These are phyloP conservation scores for Nineta flava DNA, from an alignment of 2,888 invertebrate species.

Conservation along the genomic window DNA sequence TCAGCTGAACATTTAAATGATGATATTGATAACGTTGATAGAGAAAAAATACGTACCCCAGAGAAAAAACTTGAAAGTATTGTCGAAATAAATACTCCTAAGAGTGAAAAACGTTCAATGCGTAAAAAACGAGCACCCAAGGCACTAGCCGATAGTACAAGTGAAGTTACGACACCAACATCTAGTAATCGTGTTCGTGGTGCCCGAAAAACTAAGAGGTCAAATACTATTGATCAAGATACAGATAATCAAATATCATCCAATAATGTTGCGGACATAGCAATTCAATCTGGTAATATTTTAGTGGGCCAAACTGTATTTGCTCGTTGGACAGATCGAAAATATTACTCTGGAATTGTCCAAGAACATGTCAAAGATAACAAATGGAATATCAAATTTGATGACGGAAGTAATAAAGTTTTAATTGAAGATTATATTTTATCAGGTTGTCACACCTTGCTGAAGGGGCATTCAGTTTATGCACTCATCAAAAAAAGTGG, in stretches of 20 bases:
- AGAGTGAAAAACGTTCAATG: not conserved
- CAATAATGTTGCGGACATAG: conserved; percentile 1
- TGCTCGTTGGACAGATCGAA: conserved; percentile 52
- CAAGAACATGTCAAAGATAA: conserved; percentile 36
- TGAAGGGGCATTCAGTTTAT: conserved; percentile 37
- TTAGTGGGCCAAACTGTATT: conserved; percentile 25
- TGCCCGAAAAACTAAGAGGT: conserved; percentile 6
- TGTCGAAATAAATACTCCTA: not conserved
- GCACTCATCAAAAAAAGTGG: conserved; percentile 35
- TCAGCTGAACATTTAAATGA: not conserved
- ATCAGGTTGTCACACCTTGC: conserved; percentile 26
- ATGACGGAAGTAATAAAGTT: conserved; percentile 42
- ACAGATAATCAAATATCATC: not conserved
- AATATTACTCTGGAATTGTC: conserved; percentile 48
- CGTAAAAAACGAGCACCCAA: not conserved
- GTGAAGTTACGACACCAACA: not conserved
- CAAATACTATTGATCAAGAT: too few relatives aligned
- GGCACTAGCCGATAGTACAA: not conserved
- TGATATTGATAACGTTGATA: too few relatives aligned
- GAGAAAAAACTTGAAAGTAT: not conserved
- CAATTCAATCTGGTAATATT: conserved; percentile 1
- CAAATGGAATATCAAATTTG: conserved; percentile 45
- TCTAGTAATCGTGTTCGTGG: not conserved
- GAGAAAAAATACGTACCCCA: not conserved
- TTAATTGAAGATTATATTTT: conserved; percentile 44